Percentiles rank a stretch among this genome's conserved stretches.
These are phyloP conservation scores for Lypha dubia DNA, from an alignment of 2,888 invertebrate species.

Conservation along the genomic window DNA sequence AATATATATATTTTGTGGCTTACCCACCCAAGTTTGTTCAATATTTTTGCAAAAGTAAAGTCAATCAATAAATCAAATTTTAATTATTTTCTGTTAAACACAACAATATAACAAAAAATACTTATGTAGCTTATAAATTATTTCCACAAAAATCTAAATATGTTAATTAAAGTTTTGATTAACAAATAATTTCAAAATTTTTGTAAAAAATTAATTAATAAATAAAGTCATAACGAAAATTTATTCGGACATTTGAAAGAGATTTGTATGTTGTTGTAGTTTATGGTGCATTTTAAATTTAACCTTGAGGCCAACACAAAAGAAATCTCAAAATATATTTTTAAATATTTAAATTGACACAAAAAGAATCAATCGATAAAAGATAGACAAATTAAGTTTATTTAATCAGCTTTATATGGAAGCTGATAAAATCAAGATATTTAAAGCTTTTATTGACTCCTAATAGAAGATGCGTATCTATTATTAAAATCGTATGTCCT, in stretches of 20 bases:
- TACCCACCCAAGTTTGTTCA: not conserved
- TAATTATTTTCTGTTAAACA: conserved; percentile 15
- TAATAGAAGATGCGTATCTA: too few relatives aligned
- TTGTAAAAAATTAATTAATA: conserved; percentile 54
- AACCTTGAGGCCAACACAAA: conserved; percentile 51
- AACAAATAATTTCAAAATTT: conserved; percentile 22
- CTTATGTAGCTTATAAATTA: conserved; percentile 12
- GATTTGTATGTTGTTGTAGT: conserved; percentile 25
- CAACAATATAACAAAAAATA: not conserved
- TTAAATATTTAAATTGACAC: conserved; percentile 32
- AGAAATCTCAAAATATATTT: conserved; percentile 45
- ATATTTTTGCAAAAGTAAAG: conserved; percentile 14
- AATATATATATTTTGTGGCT: not conserved
- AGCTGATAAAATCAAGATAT: too few relatives aligned
- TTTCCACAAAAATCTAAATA: conserved; percentile 20
- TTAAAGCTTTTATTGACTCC: too few relatives aligned
- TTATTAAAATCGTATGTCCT: too few relatives aligned
- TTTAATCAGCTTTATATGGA: too few relatives aligned
- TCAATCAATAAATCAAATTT: conserved; percentile 31
- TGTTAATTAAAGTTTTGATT: conserved; percentile 33
- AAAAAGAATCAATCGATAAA: conserved; percentile 2
- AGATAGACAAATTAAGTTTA: not conserved
- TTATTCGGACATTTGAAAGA: conserved; percentile 9
- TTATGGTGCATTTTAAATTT: conserved; percentile 16
- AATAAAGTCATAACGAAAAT: conserved; percentile 20